Base-by-base conservation (phyloP, 2,888 invertebrate species). In the Netelia inedita region DNA sequence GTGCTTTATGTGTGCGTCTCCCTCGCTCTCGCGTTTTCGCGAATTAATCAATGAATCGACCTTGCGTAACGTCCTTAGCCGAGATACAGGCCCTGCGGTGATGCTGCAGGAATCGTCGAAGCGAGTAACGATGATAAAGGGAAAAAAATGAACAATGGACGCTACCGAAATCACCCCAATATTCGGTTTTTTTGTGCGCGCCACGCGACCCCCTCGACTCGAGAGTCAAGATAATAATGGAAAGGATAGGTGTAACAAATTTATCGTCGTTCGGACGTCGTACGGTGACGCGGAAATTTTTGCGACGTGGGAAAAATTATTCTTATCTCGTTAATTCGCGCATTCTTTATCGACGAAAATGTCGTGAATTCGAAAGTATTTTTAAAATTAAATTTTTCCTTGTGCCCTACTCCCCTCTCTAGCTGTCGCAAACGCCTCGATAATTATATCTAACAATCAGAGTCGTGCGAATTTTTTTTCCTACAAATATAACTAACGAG, bases 11-110 rank as follows among this genome's bases (percentile, higher is more conserved):
- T 6, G 35, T 6, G 35, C 35, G 35, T 35, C 59, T 41, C 21
- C 19, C 71, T 53, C 66, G 9, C 66, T 66, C 46, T 35, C 72
- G 19, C 28, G 41, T 73, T 80, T 82, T 65, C 73, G 57, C 83
- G 83, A 83, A 85, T 85, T 85, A 87, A 87, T 87, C 87, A 85
- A 87, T 87, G 87, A 87, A 87, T 87, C 83, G 87, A 87, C 85
- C 85, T 85, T 85, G 87, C 85, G 79, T 83, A 83, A 87, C 79
- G 80, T 80, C 68, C 74, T 80, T 66, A 74, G 74, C 59, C 80
- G 74, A 74, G 80, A 80, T 80, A 74, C 53, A 79, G 72, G 65
- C 78, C 80, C 87, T 57, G 83, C 74, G 9, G 21, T 14, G 21
- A 74, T 61, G 28, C 53, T 11, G 65, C 19, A 43, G 50, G 59